Base-by-base conservation (phyloP, 2,797 vertebrate species). In the Numenius phaeopus region DNA sequence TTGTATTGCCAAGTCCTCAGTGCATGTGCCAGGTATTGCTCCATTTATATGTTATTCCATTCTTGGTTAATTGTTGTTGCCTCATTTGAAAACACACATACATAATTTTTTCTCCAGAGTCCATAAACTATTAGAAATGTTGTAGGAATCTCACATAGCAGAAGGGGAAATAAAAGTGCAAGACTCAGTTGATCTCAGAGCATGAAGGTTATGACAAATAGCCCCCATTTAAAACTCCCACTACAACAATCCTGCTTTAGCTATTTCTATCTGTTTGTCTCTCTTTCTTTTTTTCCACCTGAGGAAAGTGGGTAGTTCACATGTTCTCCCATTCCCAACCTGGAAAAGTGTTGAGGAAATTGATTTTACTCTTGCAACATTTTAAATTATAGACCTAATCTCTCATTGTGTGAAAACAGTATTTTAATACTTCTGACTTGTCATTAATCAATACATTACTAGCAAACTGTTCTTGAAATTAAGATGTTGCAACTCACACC, bases 391-490 rank as follows among this genome's bases (percentile, higher is more conserved):
- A 47, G 39, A 83, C 16, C 26, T 46, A 40, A 34, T 37, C 44
- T 70, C 49, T 59, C 46, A 42, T 0, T 58, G 46, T 47, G 47
- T 61, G 39, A 66, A 87, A 95, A 76, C 46, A 69, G 16, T 10
- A 61, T 34, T 59, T 89, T 91, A 72, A 72, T 64, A 65, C 32
- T 84, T 84, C 47, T 70, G 44, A 54, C 40, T 87, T 69, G 67
- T 57, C 40, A 54, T 54, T 88, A 55, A 88, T 78, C 61, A 90
- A 59, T 39, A 81, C 16, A 26, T 62, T 46, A 67, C 20, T 30
- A 70, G n/a, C 24, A 92, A 83, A 87, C 20, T 83, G 30, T 21
- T 88, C 34, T 57, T 79, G 50, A 88, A 92, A 86, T 83, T 66
- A 77, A 55, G 47, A 27, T 87, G 50, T 32, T 84, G 70, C 37